phyloP scores from a whole-genome alignment of 2,797 vertebrate species.

The Rhabdomys pumilio region DNA sequence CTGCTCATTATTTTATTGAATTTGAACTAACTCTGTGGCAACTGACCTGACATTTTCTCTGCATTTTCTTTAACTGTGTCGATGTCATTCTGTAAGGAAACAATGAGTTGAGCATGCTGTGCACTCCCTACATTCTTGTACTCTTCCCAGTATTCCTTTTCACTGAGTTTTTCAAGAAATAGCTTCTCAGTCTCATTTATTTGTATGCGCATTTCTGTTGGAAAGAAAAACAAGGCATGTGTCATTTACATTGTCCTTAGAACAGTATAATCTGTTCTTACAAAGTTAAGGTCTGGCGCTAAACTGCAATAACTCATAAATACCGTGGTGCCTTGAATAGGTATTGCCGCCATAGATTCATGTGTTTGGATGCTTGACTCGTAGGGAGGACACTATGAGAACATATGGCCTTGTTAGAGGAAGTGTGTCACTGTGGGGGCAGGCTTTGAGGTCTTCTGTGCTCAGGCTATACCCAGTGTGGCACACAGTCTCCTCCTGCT shows the following conservation, averaged over 20 bases:
- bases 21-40: conserved; percentile 1
- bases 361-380: neutral
- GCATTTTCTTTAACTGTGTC: conserved; percentile 85
- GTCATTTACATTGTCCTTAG: conserved; percentile 9
- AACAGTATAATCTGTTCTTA: neutral
- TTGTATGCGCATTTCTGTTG: conserved; percentile 87
- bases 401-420: neutral
- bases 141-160: conserved; percentile 90
- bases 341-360: neutral
- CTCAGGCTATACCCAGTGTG: neutral
- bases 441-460: neutral
- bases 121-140: conserved; percentile 90
- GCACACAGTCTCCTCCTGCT: neutral
- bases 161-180: conserved; percentile 83
- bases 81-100: conserved; percentile 88
- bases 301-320: conserved; percentile 60
- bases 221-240: conserved; percentile 69
- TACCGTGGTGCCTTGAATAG: neutral
- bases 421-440: neutral
- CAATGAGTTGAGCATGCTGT: conserved; percentile 87
- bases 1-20: conserved; percentile 7
- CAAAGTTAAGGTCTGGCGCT: conserved; percentile 47
- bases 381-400: neutral
- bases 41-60: conserved; percentile 90
- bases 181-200: conserved; percentile 85